These are phyloP conservation scores for Zalophus californianus DNA, from an alignment of 2,797 vertebrate genomes.

Conservation along the genomic window DNA sequence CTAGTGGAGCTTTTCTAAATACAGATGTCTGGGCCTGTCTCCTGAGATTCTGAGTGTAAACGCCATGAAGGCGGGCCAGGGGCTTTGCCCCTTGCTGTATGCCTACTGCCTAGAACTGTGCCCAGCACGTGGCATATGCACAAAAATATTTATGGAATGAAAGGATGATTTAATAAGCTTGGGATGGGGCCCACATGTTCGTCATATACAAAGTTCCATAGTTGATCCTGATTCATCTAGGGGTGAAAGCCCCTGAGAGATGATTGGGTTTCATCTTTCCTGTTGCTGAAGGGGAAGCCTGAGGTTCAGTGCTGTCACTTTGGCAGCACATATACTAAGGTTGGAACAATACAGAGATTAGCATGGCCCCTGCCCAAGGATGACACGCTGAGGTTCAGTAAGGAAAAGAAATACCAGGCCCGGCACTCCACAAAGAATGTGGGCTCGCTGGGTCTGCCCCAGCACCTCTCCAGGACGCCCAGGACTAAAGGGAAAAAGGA, in stretches of 20 bases:
- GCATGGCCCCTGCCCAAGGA: background rate
- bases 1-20: background rate
- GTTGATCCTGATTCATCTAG: background rate
- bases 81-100: background rate
- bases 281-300: background rate
- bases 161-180: background rate
- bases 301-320: background rate
- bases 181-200: background rate
- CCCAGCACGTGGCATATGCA: background rate
- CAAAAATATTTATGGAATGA: background rate
- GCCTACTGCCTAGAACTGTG: background rate
- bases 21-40: background rate
- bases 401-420: background rate
- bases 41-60: background rate
- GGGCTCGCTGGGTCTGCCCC: background rate
- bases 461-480: background rate
- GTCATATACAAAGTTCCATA: background rate
- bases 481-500: background rate
- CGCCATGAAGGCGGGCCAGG: background rate
- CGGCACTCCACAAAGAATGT: background rate
- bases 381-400: background rate
- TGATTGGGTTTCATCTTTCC: background rate
- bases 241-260: background rate
- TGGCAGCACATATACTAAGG: background rate
- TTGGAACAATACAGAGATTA: background rate